Evolutionary conservation across 2,113 vertebrate species (phyloP).

Genomic region (Varanus komodoensis): DNA sequence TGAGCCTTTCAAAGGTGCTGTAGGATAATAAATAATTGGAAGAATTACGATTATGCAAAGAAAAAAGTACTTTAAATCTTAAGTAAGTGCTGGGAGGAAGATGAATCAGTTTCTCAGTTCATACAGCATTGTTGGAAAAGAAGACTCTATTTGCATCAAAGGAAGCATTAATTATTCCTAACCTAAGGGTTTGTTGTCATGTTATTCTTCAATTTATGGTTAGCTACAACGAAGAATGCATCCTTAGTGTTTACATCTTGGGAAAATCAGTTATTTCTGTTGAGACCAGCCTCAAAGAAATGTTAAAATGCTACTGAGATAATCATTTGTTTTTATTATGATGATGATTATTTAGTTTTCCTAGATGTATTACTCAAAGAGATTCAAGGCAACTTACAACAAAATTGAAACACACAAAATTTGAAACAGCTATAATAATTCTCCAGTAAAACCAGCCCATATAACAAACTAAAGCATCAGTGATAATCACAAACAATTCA

Average conservation of each 20-base stretch:
- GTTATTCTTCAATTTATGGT: slow-evolving; percentile 3
- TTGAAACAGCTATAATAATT: too few relatives aligned
- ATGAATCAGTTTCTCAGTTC: slow-evolving; percentile 38
- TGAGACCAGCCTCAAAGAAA: neutral
- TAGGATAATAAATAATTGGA: slow-evolving; percentile 39
- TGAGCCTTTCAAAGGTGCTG: slow-evolving; percentile 19
- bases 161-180: neutral
- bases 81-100: slow-evolving; percentile 52
- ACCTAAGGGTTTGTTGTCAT: slow-evolving; percentile 9
- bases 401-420: too few relatives aligned
- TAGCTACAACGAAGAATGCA: neutral
- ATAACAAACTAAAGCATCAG: too few relatives aligned
- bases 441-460: too few relatives aligned
- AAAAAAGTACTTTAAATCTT: slow-evolving; percentile 50
- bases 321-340: neutral
- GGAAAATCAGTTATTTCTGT: neutral
- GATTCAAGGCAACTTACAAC: too few relatives aligned
- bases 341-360: too few relatives aligned
- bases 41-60: slow-evolving; percentile 52
- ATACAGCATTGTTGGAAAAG: neutral
- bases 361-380: too few relatives aligned
- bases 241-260: neutral
- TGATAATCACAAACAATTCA: too few relatives aligned
- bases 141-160: slow-evolving; percentile 17
- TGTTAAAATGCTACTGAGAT: neutral